Percentiles rank a stretch among this genome's conserved stretches.
These are phyloP conservation scores for Actias luna DNA, from an alignment of 2,888 invertebrate species.

Conservation along the genomic window DNA sequence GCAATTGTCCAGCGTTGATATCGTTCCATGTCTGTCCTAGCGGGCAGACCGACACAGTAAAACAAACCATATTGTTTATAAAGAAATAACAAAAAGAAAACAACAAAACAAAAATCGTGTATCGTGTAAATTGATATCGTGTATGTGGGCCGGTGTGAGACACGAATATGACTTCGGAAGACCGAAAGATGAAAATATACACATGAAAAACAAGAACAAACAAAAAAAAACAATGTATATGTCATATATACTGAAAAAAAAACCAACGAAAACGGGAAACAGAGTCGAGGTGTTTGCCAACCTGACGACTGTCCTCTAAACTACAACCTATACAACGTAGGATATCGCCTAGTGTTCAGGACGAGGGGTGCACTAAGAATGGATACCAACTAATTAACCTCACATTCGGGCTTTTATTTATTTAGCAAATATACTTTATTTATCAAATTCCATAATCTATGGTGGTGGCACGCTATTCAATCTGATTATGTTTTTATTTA, in stretches of 20 bases:
- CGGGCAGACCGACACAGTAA: constrained; percentile 67
- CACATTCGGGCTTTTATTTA: constrained; percentile 38
- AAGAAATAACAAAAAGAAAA: constrained; percentile 43
- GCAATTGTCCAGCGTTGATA: constrained; percentile 2
- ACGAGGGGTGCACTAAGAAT: constrained; percentile 47
- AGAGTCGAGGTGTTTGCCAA: constrained; percentile 64
- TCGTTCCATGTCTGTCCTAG: constrained; percentile 64
- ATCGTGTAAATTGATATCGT: constrained; percentile 65
- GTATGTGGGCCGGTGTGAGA: constrained; percentile 67
- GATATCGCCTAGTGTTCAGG: constrained; percentile 53
- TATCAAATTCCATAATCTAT: constrained; percentile 62
- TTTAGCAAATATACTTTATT: constrained; percentile 34
- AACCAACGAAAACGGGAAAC: constrained; percentile 43
- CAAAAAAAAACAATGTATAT: constrained; percentile 34
- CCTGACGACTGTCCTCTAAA: constrained; percentile 57
- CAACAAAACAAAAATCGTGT: constrained; percentile 53
- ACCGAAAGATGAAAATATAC: constrained; percentile 49
- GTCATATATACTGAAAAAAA: constrained; percentile 32
- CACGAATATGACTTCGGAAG: constrained; percentile 72
- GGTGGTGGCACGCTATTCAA: constrained; percentile 61
- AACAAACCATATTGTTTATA: constrained; percentile 56
- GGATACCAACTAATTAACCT: constrained; percentile 39
- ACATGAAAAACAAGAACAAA: too few species aligned
- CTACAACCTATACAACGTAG: constrained; percentile 71
- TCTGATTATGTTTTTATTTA: constrained; percentile 20